These are phyloP conservation scores for Neotoxoptera formosana DNA, from an alignment of 1,140 invertebrate genomes.

Conservation along the genomic window DNA sequence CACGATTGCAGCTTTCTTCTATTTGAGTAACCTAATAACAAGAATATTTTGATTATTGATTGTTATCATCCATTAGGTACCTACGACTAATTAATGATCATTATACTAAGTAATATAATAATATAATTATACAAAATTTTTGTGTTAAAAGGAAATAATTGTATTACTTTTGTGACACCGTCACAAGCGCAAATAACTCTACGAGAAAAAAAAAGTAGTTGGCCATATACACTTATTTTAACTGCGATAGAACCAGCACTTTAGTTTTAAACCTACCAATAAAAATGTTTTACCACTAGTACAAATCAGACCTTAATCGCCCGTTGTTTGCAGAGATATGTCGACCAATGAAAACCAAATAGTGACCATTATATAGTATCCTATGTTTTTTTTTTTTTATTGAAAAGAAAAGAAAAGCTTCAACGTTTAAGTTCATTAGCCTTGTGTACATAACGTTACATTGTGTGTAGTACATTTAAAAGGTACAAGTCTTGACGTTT, in stretches of 20 bases:
- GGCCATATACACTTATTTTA: background rate
- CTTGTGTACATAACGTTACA: too few relatives aligned
- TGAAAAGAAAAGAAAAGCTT: too few relatives aligned
- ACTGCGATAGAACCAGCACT: background rate
- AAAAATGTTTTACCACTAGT: background rate
- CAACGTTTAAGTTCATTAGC: too few relatives aligned
- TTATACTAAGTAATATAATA: too few relatives aligned
- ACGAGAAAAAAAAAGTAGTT: background rate
- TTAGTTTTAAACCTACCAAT: background rate
- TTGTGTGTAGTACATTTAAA: too few relatives aligned
- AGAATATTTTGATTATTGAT: background rate
- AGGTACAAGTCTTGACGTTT: too few relatives aligned
- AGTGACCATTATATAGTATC: background rate
- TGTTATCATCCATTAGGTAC: too few relatives aligned
- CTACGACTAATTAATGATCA: background rate
- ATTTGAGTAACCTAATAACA: background rate
- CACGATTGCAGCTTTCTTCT: background rate
- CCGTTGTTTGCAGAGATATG: background rate
- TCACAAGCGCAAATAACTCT: background rate
- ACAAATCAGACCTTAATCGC: background rate
- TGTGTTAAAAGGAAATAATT: background rate
- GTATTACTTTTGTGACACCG: background rate
- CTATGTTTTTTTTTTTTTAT: too few relatives aligned
- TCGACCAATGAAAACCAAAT: background rate
- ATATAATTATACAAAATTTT: too few relatives aligned